Base-by-base conservation (phyloP, 2,888 invertebrate genomes). In the Spodoptera exigua region DNA sequence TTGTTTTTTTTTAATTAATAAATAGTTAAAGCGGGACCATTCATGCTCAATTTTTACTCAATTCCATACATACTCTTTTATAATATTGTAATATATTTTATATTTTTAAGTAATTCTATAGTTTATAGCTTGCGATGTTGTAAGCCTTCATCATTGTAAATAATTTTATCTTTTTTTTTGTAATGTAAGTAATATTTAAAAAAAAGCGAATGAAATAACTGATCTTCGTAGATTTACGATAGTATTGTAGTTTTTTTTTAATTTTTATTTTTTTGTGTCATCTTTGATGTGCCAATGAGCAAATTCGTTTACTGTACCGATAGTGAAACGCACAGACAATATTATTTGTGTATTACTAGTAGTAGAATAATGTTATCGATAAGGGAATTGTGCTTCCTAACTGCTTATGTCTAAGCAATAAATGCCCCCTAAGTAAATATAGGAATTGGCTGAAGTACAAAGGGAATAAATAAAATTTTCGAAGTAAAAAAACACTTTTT, bases 251-350 rank as follows among this genome's bases (percentile, higher is more conserved):
- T 76, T 74, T 71, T 83, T 21, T 27, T 27, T 27, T 27, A 27
- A 81, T 61, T 78, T 83, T 78, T 81, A 81, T 79, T 78, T 80
- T 84, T 81, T 83, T 90, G 93, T 93, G 93, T 93, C 93, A 93
- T 93, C 81, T 74, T 73, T 84, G 78, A 88, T 87, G 92, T 93
- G 93, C 93, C 93, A 93, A 92, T 83, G 91, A 87, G 91, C 91
- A 85, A 82, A 83, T 71, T 78, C 70, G 61, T 66, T 65, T 69
- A 74, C 70, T 78, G 80, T 81, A 78, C 76, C 78, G 77, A 78
- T 72, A 79, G 73, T 78, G 70, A 64, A 68, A 66, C 72, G 63
- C 74, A 69, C 71, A 76, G 74, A 73, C 27, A 58, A 71, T 70
- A 72, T 81, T 86, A 59, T 79, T 76, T 82, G 84, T 89, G 85